phyloP scores from a whole-genome alignment of 1,140 invertebrate species.

The Meloidogyne chitwoodi region DNA sequence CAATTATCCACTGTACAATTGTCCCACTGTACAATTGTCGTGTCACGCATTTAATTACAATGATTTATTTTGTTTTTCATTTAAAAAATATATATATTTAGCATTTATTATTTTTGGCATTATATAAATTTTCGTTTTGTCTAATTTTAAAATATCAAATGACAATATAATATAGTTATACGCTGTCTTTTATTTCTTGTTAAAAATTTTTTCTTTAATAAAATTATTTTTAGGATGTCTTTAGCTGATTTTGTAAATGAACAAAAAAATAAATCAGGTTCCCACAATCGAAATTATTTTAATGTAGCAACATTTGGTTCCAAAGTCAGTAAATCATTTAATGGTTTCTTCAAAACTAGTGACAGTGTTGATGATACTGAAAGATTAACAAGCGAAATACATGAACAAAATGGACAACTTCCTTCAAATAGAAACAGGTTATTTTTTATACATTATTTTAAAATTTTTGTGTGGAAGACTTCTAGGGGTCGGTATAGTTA shows the following conservation, averaged over 20 bases:
- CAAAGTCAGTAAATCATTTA: constrained; percentile 47
- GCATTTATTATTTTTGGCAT: too few relatives aligned
- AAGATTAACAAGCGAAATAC: constrained; percentile 34
- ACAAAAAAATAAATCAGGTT: constrained; percentile 47
- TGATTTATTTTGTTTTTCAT: too few relatives aligned
- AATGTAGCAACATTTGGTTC: constrained; percentile 36
- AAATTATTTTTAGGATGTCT: constrained; percentile 43
- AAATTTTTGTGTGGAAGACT: neutral
- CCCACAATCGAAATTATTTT: constrained; percentile 19
- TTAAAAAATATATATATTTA: too few relatives aligned
- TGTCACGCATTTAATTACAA: too few relatives aligned
- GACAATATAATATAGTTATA: neutral
- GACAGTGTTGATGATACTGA: constrained; percentile 45
- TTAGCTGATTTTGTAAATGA: constrained; percentile 59
- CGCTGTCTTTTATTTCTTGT: neutral
- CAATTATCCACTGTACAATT: too few relatives aligned
- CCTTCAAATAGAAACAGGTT: constrained; percentile 49
- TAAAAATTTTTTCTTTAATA: constrained; percentile 9
- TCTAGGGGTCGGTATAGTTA: too few relatives aligned
- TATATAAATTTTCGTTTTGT: neutral
- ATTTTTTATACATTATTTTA: neutral
- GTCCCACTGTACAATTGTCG: too few relatives aligned
- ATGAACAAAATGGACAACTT: constrained; percentile 44
- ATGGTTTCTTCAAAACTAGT: constrained; percentile 40
- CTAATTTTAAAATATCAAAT: neutral